These are phyloP conservation scores for Zaprionus africanus DNA, from an alignment of 1,140 invertebrate species.

Conservation along the genomic window DNA sequence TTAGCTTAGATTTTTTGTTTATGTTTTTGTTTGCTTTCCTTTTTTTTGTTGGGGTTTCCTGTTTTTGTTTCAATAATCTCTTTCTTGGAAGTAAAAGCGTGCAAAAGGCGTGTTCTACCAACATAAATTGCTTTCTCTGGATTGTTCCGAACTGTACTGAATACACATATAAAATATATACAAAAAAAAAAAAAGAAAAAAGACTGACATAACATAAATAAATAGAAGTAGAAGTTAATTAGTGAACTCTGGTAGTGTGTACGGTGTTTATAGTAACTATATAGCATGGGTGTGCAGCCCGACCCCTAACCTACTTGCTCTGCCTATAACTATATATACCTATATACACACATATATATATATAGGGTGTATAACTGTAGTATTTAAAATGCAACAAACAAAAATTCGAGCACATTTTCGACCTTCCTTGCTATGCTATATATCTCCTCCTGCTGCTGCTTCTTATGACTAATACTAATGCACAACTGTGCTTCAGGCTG, in stretches of 20 bases:
- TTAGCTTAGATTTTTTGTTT: slow-evolving; percentile 23
- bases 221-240: slow-evolving; percentile 55
- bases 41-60: neutral
- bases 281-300: slow-evolving; percentile 47
- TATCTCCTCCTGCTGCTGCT: neutral
- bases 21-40: slow-evolving; percentile 1
- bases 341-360: slow-evolving; percentile 18
- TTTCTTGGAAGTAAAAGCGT: slow-evolving; percentile 72
- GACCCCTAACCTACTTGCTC: slow-evolving; percentile 30
- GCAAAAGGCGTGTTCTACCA: slow-evolving; percentile 48
- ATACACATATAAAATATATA: slow-evolving; percentile 21
- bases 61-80: neutral
- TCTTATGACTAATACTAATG: slow-evolving; percentile 7
- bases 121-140: slow-evolving; percentile 36
- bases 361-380: slow-evolving; percentile 25
- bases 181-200: slow-evolving; percentile 34
- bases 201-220: slow-evolving; percentile 39
- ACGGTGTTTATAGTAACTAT: slow-evolving; percentile 45
- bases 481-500: neutral
- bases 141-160: slow-evolving; percentile 28
- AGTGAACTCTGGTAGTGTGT: slow-evolving; percentile 41
- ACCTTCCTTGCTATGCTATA: slow-evolving; percentile 22
- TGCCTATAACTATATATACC: slow-evolving; percentile 22
- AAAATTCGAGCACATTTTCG: slow-evolving; percentile 69
- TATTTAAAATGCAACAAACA: slow-evolving; percentile 65